A percentile compares a stretch with the other conserved stretches of the same genome.
Conservation (phyloP, 2,113 vertebrate species). For the Emydocephalus ijimae region DNA sequence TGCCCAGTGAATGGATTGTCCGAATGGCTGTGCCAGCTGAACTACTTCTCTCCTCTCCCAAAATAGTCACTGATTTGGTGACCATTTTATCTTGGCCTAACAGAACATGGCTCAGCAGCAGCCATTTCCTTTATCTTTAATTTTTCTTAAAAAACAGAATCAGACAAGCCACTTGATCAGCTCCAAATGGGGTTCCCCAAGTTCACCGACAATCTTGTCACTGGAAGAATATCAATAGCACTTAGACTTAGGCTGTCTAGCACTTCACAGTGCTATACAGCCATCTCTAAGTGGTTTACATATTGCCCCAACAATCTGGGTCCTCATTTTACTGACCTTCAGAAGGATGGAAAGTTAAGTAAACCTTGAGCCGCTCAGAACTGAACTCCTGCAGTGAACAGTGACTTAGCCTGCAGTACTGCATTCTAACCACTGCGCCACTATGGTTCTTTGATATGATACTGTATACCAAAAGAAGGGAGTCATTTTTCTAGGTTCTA, state of each 20-base stretch:
- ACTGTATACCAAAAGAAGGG: not conserved
- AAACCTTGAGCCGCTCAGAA: too few relatives aligned
- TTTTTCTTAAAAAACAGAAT: not conserved
- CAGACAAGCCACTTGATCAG: not conserved
- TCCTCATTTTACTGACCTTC: too few relatives aligned
- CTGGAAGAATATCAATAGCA: too few relatives aligned
- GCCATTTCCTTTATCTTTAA: not conserved
- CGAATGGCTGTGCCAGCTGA: not conserved
- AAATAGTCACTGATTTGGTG: not conserved
- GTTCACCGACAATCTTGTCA: not conserved
- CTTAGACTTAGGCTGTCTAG: too few relatives aligned
- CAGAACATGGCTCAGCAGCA: not conserved
- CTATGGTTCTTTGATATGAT: not conserved
- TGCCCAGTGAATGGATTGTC: not conserved
- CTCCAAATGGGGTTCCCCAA: not conserved
- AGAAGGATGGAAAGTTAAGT: too few relatives aligned
- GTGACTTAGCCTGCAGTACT: too few relatives aligned
- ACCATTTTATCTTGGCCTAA: not conserved
- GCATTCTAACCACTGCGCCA: too few relatives aligned
- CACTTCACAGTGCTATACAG: too few relatives aligned
- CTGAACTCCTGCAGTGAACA: too few relatives aligned
- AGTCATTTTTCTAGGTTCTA: not conserved
- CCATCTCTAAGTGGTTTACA: too few relatives aligned
- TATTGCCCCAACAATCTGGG: too few relatives aligned
- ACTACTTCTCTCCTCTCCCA: not conserved